A percentile compares a stretch with the other conserved stretches of the same genome.
phyloP scores from a whole-genome alignment of 2,888 invertebrate species.

The Nemapogon koenigi region DNA sequence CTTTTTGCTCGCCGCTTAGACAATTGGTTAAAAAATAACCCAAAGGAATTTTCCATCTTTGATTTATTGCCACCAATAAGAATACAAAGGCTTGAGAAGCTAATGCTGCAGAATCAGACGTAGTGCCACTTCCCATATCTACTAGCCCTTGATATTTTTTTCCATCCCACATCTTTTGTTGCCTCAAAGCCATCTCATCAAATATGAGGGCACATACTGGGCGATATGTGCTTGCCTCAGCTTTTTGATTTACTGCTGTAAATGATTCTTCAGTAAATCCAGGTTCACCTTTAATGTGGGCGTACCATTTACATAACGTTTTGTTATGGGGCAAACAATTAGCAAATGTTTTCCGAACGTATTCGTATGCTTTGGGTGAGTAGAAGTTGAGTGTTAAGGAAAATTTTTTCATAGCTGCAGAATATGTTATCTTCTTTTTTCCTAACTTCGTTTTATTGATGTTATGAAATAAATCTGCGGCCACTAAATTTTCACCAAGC shows the following conservation, averaged over 20 bases:
- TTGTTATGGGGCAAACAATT: conserved; percentile 22
- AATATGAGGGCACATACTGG: conserved; percentile 17
- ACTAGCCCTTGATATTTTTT: conserved; percentile 22
- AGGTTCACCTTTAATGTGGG: conserved; percentile 22
- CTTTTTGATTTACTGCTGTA: conserved; percentile 17
- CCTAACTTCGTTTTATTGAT: no score
- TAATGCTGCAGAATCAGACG: conserved; percentile 7
- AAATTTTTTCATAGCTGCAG: conserved; percentile 18
- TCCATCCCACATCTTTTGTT: not conserved
- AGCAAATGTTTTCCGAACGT: conserved; percentile 25
- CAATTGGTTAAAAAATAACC: conserved; percentile 23
- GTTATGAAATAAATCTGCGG: conserved; percentile 12
- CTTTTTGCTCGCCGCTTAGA: conserved; percentile 19
- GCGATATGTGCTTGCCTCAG: conserved; percentile 14
- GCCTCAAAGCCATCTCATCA: conserved; percentile 23
- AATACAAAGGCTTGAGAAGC: conserved; percentile 20
- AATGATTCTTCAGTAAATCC: conserved; percentile 23
- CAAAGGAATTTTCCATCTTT: conserved; percentile 22
- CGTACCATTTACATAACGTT: conserved; percentile 27
- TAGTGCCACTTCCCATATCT: conserved; percentile 19
- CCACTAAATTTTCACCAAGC: conserved; percentile 10
- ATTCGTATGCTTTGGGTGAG: conserved; percentile 27
- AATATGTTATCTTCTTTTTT: conserved; percentile 9
- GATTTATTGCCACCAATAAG: conserved; percentile 20
- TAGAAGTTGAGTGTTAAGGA: no score